Base-by-base conservation (phyloP, 1,140 invertebrate species). In the Archivesica marissinica region DNA sequence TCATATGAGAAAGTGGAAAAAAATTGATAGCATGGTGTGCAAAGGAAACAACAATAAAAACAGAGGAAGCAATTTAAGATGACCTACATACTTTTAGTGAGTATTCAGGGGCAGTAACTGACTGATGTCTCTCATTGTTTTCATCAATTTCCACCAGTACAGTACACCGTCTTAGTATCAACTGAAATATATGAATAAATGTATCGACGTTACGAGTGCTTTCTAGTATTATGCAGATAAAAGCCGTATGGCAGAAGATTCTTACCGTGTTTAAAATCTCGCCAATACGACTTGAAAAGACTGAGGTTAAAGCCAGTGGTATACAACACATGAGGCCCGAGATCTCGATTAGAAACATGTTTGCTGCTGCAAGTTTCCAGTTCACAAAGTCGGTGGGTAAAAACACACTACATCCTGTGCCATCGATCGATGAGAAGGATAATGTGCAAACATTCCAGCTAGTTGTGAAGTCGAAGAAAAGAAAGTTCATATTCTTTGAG, bases 301-400 rank as follows among this genome's bases (percentile, higher is more conserved):
- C 66, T 44, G 66, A 70, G 23, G 66, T 70, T 25, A 66, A 66
- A 39, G 66, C 38, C 9, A 41, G 20, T 28, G 66, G 66, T 15
- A 7, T 70, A 23, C 38, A 70, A 38, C 66, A 70, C 23, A 70
- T 70, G 66, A 44, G 39, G 15, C 39, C 38, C 4, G 50, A 76
- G 52, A 30, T 68, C 13, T 30, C 64, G 17, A 23, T 39, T 28
- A 56, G 30, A 23, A 35, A 28, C 33, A 88, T 88, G 87, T 88
- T 88, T 70, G 56, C 83, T 6, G 84, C 87, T 28, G 72, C 87
- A 13, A 50, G 86, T 39, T 56, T 77, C 23, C 74, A 88, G 59
- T 88, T 88, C 44, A 85, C 86, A 0, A 88, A 83, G 23, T 68
- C 82, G 17, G 72, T 85, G 0, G 87, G 87, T 7, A 78, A 78